Evolutionary conservation across 1,140 invertebrate species (phyloP), one percentile per base, ranked within the genome.

Genomic region (Rhyzopertha dominica): DNA sequence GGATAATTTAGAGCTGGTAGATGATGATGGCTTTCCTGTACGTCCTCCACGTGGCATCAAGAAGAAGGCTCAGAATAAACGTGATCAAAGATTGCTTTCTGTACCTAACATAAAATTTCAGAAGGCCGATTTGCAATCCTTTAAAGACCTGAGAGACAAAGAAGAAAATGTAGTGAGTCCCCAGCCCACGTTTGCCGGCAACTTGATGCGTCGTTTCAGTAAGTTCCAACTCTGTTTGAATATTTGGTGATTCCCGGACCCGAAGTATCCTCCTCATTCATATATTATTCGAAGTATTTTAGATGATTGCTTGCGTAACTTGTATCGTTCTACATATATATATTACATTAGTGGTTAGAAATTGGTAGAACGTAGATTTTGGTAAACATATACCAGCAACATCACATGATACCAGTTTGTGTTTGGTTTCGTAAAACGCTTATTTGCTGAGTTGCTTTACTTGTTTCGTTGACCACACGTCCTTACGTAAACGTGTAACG

Each of bases 151-250:
- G 59, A 68, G 70, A 53, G 67, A 65, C 47, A 74, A 63, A 59
- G 67, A 65, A 56, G 67, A 65, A 13, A 34, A 14, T 22, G 42
- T 61, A 42, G 54, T 62, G 47, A 59, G 53, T 39, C 67, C 54
- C 24, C 70, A 65, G 54, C 70, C 74, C 18, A 74, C 78, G 35
- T 81, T 83, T 68, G 76, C 80, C 50, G 79, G 81, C 58, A 82
- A 77, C 74, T 72, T 87, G 56, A 84, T 85, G 73, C 78, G 84
- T 66, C 78, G 83, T 74, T 85, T 87, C 79, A 86, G 85, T 89
- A 87, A 89, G 86, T 89, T 77, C 76, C 63, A 56, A 69, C 46
- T 68, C 54, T 58, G 46, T 44, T 43, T 10, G 2, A 24, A 34
- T 25, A 22, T 25, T 43, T 25, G 23, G n/a, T 17, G 2, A 31